A percentile compares a stretch with the other conserved stretches of the same genome.
Conservation (phyloP, 2,113 vertebrate genomes). For the Prolemur simus region DNA sequence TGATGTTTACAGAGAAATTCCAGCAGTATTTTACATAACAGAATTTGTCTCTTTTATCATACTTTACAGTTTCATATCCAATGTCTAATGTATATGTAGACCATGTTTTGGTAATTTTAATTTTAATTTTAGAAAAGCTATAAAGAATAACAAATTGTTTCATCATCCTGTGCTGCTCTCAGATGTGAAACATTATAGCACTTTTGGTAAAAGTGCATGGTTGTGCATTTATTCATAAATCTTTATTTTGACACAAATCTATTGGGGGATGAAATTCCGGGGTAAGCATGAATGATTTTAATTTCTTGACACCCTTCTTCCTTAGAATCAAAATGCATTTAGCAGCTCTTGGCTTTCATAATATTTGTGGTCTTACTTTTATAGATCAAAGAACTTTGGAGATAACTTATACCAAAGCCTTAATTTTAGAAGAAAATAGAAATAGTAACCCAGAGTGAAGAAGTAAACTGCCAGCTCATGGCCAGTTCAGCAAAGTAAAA, state of each 20-base stretch:
- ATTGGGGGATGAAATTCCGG: background rate
- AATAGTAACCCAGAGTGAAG: background rate
- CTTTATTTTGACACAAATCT: slow-evolving; percentile 18
- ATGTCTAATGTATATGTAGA: background rate
- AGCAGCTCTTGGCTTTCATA: background rate
- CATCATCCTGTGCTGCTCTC: background rate
- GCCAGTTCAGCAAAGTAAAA: background rate
- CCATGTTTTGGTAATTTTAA: background rate
- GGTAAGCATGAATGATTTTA: slow-evolving; percentile 7
- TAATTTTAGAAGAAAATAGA: background rate
- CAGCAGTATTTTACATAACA: background rate
- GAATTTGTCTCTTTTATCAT: background rate
- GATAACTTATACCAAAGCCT: slow-evolving; percentile 20
- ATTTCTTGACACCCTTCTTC: slow-evolving; percentile 10
- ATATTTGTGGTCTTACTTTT: background rate
- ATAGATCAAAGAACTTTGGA: background rate
- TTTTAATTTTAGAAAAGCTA: background rate
- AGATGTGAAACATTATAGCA: background rate
- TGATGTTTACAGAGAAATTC: background rate
- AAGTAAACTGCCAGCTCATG: background rate
- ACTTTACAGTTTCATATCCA: background rate
- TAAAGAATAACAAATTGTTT: slow-evolving; percentile 1
- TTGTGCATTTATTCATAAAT: background rate
- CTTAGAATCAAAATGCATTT: background rate
- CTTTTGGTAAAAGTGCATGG: background rate